Base-by-base conservation (phyloP, 2,797 vertebrate species). In the Etheostoma nigrum region DNA sequence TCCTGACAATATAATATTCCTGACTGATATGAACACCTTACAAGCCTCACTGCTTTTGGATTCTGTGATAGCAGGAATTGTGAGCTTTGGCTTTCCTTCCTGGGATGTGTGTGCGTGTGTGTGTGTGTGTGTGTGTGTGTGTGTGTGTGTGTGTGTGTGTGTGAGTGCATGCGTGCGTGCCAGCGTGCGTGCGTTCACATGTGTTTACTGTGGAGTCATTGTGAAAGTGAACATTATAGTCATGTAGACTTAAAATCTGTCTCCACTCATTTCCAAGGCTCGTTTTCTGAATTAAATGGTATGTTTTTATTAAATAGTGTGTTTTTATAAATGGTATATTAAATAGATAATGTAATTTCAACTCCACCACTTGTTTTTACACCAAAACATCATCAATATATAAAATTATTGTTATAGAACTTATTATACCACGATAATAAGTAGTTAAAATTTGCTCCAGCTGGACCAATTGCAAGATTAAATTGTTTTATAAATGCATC, bases 1-100 rank as follows among this genome's bases (percentile, higher is more conserved):
- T n/a, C n/a, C n/a, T n/a, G n/a, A n/a, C n/a, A n/a, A n/a, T 40
- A 74, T 74, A 54, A 54, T 60, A 66, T 81, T 66, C 12, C 2
- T 36, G 64, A 78, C 8, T 70, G 45, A 76, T 25, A 78, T 33
- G 13, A 68, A n/a, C 8, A 67, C 55, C 3, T 30, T n/a, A 42
- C 1, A 6, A 42, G 23, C n/a, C 16, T 45, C 18, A 3, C 15
- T 67, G 30, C 33, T 76, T 47, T 40, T n/a, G 12, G 12, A 47
- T 74, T 74, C 36, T 11, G 36, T 40, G 36, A 40, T 40, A 40
- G 36, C 36, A 40, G 7, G 36, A 40, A 1, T 5, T 18, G 42
- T 30, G 16, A 25, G 42, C 42, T 62, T 62, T 47, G 42, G 44
- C 9, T 23, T 42, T 42, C 12, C 13, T 8, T 18, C 36, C n/a